These are phyloP conservation scores for Achlya flavicornis DNA, from an alignment of 2,888 invertebrate species.

Conservation along the genomic window DNA sequence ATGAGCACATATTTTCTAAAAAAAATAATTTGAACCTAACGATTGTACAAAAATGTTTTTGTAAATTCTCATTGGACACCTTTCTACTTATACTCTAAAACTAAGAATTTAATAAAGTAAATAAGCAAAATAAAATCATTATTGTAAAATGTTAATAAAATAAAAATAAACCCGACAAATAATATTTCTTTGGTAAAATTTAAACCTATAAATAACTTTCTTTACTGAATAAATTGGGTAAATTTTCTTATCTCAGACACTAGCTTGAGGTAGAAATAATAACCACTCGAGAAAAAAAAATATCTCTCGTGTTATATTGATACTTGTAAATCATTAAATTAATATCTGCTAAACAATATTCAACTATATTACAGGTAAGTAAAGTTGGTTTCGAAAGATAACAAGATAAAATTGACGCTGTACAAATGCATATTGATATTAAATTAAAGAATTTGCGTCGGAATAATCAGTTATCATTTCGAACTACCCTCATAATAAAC, in stretches of 20 bases:
- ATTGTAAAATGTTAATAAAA: conserved; percentile 29
- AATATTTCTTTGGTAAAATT: conserved; percentile 43
- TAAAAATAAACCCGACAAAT: conserved; percentile 38
- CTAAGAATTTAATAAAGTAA: conserved; percentile 33
- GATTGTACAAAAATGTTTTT: conserved; percentile 24
- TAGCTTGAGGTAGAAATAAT: neutral
- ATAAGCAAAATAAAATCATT: conserved; percentile 34
- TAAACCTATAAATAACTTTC: conserved; percentile 28
- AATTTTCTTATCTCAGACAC: conserved; percentile 17
- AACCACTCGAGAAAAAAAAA: neutral
- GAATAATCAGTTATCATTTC: neutral
- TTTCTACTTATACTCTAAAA: conserved; percentile 33
- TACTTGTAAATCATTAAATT: neutral
- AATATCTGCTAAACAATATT: neutral
- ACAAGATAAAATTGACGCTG: neutral
- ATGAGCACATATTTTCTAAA: conserved; percentile 36
- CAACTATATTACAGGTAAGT: neutral
- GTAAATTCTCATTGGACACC: conserved; percentile 23
- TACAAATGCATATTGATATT: neutral
- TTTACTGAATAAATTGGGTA: conserved; percentile 19
- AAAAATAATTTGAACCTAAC: conserved; percentile 28
- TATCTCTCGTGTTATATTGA: neutral
- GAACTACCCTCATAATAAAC: neutral
- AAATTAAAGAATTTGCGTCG: neutral
- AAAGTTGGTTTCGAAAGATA: neutral